These are phyloP conservation scores for Pachyuromys duprasi DNA, from an alignment of 2,797 vertebrate genomes.

Conservation along the genomic window DNA sequence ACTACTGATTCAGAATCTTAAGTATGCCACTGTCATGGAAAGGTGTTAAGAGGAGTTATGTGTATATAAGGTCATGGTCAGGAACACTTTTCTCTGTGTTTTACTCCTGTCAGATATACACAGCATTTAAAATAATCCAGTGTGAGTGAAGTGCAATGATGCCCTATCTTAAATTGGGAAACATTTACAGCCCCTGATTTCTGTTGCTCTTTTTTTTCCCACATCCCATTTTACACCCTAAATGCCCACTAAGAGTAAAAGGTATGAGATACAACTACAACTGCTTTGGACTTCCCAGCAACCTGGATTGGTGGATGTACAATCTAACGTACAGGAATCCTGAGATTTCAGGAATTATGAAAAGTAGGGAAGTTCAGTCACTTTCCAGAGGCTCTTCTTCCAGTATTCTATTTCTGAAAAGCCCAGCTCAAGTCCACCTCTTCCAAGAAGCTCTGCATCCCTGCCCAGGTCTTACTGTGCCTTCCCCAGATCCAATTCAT, in stretches of 20 bases:
- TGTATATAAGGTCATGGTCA: not conserved
- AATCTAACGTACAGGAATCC: not conserved
- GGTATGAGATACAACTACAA: not conserved
- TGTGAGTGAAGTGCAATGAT: not conserved
- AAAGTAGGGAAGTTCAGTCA: too few relatives aligned
- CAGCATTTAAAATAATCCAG: not conserved
- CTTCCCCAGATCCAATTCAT: not conserved
- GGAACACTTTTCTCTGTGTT: not conserved
- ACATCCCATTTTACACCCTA: not conserved
- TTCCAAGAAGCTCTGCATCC: not conserved
- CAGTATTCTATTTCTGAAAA: not conserved
- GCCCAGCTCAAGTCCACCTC: not conserved
- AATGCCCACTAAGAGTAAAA: not conserved
- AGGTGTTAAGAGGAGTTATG: too few relatives aligned
- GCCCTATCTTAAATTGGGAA: not conserved
- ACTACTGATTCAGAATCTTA: not conserved
- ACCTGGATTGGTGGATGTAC: not conserved
- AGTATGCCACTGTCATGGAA: not conserved
- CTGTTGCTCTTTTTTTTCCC: not conserved
- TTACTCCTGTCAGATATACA: not conserved
- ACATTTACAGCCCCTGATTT: too few relatives aligned
- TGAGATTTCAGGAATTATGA: not conserved
- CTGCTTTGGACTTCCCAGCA: too few relatives aligned
- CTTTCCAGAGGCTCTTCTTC: not conserved
- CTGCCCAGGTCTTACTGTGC: not conserved